Percentiles rank a stretch among this genome's conserved stretches.
Evolutionary conservation across 2,797 vertebrate species (phyloP).

Genomic region (Syncerus caffer): DNA sequence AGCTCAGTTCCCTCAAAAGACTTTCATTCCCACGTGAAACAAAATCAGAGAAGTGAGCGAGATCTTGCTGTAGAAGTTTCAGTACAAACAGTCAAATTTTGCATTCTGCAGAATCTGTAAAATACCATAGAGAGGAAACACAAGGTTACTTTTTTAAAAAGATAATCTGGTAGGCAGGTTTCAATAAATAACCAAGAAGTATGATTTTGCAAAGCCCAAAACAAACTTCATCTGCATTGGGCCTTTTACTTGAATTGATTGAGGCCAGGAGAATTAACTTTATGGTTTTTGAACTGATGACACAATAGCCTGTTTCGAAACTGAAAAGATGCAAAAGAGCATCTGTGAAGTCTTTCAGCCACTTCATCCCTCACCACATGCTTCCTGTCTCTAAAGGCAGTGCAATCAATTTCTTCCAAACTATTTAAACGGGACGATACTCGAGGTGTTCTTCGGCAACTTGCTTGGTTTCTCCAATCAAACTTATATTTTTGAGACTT

Average conservation of each 20-base stretch:
- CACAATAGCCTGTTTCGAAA: background rate
- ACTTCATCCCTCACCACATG: background rate
- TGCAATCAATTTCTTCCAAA: background rate
- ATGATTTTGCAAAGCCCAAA: background rate
- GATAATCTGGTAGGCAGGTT: background rate
- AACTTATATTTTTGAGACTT: background rate
- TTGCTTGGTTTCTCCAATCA: background rate
- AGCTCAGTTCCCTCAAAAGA: background rate
- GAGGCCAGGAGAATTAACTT: background rate
- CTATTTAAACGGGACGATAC: background rate
- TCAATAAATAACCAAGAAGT: background rate
- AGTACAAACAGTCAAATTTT: background rate
- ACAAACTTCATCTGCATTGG: background rate
- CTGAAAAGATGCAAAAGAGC: background rate
- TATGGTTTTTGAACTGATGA: background rate
- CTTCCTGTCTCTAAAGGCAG: background rate
- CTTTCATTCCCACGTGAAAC: background rate
- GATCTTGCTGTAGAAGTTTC: background rate
- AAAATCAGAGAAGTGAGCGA: background rate
- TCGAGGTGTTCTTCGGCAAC: background rate
- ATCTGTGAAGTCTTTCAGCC: background rate
- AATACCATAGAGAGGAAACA: background rate
- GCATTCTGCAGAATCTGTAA: background rate
- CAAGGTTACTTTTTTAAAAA: background rate
- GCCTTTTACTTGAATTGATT: background rate